Evolutionary conservation across 2,113 vertebrate genomes (phyloP).

Genomic region (Hippocampus zosterae): DNA sequence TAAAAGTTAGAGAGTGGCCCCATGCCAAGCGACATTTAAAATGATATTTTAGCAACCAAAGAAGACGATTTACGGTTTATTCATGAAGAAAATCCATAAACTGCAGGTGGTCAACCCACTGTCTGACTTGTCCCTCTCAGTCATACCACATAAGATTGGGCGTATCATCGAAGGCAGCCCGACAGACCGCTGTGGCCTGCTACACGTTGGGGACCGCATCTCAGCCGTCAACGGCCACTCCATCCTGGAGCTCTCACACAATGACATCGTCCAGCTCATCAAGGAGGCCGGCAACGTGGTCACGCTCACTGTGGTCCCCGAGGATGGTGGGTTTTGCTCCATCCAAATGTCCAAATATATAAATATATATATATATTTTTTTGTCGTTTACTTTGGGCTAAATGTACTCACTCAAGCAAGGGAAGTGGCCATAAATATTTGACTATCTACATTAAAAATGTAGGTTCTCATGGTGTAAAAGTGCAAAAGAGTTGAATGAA

Average conservation of each 20-base stretch:
- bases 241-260: constrained; percentile 90
- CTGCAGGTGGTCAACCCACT: background rate
- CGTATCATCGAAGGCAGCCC: constrained; percentile 94
- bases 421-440: constrained; percentile 17
- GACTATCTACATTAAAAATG: constrained; percentile 5
- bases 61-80: background rate
- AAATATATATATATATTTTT: no score
- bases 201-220: constrained; percentile 94
- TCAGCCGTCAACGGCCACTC: constrained; percentile 91
- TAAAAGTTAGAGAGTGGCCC: no score
- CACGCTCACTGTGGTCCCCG: constrained; percentile 89
- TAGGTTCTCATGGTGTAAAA: background rate
- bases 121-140: constrained; percentile 56
- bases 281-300: constrained; percentile 90
- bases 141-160: constrained; percentile 98
- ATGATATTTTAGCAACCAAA: no score
- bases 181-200: constrained; percentile 87
- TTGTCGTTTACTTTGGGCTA: background rate
- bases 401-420: background rate
- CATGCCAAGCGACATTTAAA: no score
- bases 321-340: constrained; percentile 79
- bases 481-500: constrained; percentile 9
- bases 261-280: constrained; percentile 94
- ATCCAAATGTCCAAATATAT: background rate
- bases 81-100: background rate